Evolutionary conservation across 92 coral and sea anemone species (phyloP), one percentile per base, ranked within the genome.

Genomic region (Epizoanthus stellaris): DNA sequence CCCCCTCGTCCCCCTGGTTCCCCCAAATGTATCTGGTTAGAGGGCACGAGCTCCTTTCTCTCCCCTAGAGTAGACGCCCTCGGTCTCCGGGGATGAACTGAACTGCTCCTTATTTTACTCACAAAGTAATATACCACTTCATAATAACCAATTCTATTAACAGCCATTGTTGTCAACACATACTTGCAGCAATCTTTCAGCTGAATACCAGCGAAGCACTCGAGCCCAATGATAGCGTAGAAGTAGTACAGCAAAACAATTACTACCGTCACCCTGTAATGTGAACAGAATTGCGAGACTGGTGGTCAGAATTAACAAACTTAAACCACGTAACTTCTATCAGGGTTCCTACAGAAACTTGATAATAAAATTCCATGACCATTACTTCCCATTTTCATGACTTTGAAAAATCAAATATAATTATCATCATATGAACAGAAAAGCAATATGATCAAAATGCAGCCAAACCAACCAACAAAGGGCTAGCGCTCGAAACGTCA

Each of bases 161-260:
- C 16, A 42, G 15, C 74, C 4, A n/a, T 5, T 54, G 39, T 42
- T 73, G 23, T 39, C 12, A 69, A n/a, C 13, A 88, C 95, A 79
- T 87, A 97, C 99, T 88, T 88, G 92, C 99, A 97, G 81, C 98
- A 97, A 38, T 93, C 67, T 43, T 91, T 86, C 58, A 97, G 90
- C 16, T 93, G 25, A 3, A 95, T 82, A 6, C 99, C 99, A 23
- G 98, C 91, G 87, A 97, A 97, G 25, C 93, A 92, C 72, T 97
- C 99, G 75, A 97, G 83, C 16, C 97, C 99, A 71, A 95, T 89
- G 64, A 97, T 97, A 20, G 97, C 98, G 73, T 92, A 97, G 47
- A 94, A 93, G 89, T 97, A 97, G 84, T 97, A 97, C 47, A 97
- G 54, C 58, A 96, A 67, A 43, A 97, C 53, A 76, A 97, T 90